phyloP scores from a whole-genome alignment of 1,140 invertebrate species.

The Pygmarrhopalites habei region DNA sequence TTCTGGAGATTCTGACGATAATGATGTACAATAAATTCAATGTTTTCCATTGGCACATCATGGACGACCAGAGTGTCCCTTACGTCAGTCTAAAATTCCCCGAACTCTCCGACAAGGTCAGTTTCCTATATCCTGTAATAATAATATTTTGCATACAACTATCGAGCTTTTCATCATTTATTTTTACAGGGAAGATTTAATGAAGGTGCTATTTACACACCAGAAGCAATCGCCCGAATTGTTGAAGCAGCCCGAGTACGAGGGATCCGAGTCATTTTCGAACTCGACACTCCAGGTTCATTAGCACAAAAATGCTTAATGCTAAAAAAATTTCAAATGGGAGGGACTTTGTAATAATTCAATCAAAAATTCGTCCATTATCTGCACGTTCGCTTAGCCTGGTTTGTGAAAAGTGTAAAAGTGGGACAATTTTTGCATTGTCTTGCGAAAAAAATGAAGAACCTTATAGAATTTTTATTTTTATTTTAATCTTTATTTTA shows the following conservation, averaged over 20 bases:
- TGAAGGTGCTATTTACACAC: conserved; percentile 59
- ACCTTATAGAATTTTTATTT: conserved; percentile 70
- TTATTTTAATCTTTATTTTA: conserved; percentile 89
- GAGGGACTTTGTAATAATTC: no score
- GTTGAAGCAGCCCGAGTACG: conserved; percentile 69
- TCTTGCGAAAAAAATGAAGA: conserved; percentile 66
- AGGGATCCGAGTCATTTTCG: conserved; percentile 80
- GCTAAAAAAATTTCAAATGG: no score
- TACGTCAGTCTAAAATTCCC: conserved; percentile 28
- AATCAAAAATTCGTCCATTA: no score
- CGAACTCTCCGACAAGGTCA: conserved; percentile 45
- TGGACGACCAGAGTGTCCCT: conserved; percentile 48
- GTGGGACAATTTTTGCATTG: conserved; percentile 44
- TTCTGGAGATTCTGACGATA: conserved; percentile 46
- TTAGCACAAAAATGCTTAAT: no score
- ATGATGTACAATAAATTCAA: conserved; percentile 57
- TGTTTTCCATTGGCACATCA: conserved; percentile 58
- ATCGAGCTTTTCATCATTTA: no score
- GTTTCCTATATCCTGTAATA: no score
- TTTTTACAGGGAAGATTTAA: conserved; percentile 67
- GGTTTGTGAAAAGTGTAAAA: neutral
- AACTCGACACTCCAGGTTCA: conserved; percentile 92
- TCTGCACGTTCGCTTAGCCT: no score
- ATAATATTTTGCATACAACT: no score
- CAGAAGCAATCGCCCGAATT: conserved; percentile 55